Base-by-base conservation (phyloP, 1,140 invertebrate genomes). In the roundworm (Caenorhabditis elegans) region DNA sequence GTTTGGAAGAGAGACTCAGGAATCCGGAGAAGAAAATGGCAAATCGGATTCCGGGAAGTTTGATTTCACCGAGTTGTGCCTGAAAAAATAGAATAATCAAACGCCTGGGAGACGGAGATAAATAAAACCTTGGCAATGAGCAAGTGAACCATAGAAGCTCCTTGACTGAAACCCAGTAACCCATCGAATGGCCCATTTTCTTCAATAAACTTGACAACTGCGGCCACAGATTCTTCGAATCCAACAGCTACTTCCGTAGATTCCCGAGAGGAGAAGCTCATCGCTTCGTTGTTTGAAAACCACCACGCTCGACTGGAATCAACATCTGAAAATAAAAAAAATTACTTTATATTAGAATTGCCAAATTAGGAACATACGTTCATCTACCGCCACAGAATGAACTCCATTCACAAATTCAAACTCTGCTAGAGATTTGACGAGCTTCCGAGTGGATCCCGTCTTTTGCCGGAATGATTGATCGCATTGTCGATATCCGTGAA, bases 401-500 rank as follows among this genome's bases (percentile, higher is more conserved):
- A 17, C 3, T 1, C 15, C 76, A 22, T 53, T 70, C 3, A 81
- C 24, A 43, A 81, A 81, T 53, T 81, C 80, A 28, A 76, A 81
- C 28, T 81, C 80, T 13, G 70, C 65, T 24, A 53, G 22, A 15
- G 47, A 39, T 46, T 81, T 81, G n/a, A 81, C 65, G 17, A 81
- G 22, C 24, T 81, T 81, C 70, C 80, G 5, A 2, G 60, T 76
- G n/a, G 53, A 70, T 17, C 80, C 80, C 6, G 75, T 81, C 48
- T 82, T 82, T 24, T 82, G 77, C 0, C 81, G 81, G 51, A 82
- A 82, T 13, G 77, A 36, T 19, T 51, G 28, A 36, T 78, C 81
- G 19, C 48, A 80, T n/a, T 82, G 81, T 17, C 81, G 75, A 31
- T 82, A 82, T 6, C 81, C 81, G n/a, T 82, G 81, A 36, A 82